Base-by-base conservation (phyloP, 2,797 vertebrate genomes). In the Catharus ustulatus region DNA sequence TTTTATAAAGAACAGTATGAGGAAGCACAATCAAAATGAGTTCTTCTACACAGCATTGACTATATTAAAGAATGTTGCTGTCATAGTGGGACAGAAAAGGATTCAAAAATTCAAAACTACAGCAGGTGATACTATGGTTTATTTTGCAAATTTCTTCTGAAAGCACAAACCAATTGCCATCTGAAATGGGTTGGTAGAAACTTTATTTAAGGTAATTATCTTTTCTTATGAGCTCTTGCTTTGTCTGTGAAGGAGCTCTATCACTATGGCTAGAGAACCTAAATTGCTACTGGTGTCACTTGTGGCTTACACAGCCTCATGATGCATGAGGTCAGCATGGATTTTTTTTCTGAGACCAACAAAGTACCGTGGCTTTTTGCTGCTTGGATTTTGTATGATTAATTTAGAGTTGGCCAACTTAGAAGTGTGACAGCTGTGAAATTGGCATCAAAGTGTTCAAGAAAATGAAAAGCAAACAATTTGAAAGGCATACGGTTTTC, bases 371-470 rank as follows among this genome's bases (percentile, higher is more conserved):
- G 1, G 0, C 1, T 17, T 89, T 85, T 49, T 59, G 14, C 30
- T 75, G 30, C 30, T 87, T 68, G 67, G 22, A 71, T 84, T 93
- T 63, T 63, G 19, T 18, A 61, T 64, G 22, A 74, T 55, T 77
- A 76, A 71, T 87, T 81, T 87, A 84, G 36, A 13, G 84, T 67
- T 73, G 21, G 32, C 54, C 38, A 66, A 42, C 24, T 86, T 45
- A 84, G 63, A 92, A 87, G 13, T 42, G 18, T 79, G 88, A 92
- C 80, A 92, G 45, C 68, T 49, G 26, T 74, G 86, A 95, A 95
- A 95, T 27, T 36, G n/a, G 74, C 78, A 94, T 93, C 63, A 93
- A 94, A 89, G 64, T n/a, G 71, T 46, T 92, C 34, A 74, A 77
- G 74, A 84, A 89, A 89, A 74, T 71, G 11, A 67, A 92, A 90